phyloP scores from a whole-genome alignment of 2,113 vertebrate species.

The Hydrochoerus hydrochaeris region DNA sequence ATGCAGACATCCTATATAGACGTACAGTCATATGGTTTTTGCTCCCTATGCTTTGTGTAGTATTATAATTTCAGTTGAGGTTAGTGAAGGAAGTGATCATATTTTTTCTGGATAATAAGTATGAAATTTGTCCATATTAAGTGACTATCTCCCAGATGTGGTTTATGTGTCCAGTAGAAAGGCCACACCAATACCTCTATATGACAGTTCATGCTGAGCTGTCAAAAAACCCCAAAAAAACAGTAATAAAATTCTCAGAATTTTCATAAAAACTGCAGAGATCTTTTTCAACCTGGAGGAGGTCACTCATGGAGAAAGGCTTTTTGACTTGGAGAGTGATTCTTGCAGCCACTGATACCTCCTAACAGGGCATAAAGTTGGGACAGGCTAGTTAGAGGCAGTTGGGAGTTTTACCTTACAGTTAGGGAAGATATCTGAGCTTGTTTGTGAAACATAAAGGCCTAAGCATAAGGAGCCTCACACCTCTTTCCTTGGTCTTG shows the following conservation, averaged over 20 bases:
- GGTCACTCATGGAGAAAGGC: not conserved
- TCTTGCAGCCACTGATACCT: not conserved
- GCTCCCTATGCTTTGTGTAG: not conserved
- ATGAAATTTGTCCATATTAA: not conserved
- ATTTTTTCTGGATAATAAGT: not conserved
- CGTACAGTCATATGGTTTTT: not conserved
- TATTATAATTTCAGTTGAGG: not conserved
- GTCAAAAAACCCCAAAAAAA: not conserved
- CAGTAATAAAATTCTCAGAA: not conserved
- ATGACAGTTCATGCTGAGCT: not conserved
- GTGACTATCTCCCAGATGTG: not conserved
- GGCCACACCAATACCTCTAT: not conserved
- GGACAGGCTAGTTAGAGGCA: not conserved
- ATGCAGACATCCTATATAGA: not conserved
- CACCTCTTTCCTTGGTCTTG: not conserved
- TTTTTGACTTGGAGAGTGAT: not conserved
- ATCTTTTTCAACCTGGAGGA: not conserved
- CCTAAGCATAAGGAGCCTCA: not conserved
- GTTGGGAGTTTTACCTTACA: not conserved
- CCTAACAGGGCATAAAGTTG: not conserved
- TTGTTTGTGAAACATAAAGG: not conserved
- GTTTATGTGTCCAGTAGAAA: not conserved
- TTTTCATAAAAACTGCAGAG: not conserved
- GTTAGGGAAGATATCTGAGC: not conserved
- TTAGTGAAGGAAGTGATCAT: not conserved